Evolutionary conservation across 2,113 vertebrate genomes (phyloP).

Genomic region (Toxotes jaculatrix): DNA sequence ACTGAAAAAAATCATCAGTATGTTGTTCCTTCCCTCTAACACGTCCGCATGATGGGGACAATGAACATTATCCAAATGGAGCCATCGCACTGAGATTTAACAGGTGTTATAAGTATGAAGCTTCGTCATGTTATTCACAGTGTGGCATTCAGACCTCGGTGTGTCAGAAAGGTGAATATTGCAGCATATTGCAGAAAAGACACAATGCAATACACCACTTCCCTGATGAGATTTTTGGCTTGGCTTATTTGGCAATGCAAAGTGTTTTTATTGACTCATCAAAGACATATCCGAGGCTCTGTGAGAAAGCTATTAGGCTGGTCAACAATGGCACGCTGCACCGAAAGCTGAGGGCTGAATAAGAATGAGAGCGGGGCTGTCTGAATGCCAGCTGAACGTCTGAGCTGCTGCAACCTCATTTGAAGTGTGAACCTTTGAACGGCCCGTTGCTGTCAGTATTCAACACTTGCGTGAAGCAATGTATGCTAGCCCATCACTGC

Average conservation of each 20-base stretch:
- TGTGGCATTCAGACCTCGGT: neutral
- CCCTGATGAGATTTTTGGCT: slow-evolving; percentile 50
- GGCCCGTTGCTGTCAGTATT: slow-evolving; percentile 54
- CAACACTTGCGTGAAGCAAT: slow-evolving; percentile 54
- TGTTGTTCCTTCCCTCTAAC: neutral
- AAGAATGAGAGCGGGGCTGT: slow-evolving; percentile 55
- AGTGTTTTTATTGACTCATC: slow-evolving; percentile 77
- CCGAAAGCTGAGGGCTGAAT: slow-evolving; percentile 61
- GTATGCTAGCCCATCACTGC: slow-evolving; percentile 25
- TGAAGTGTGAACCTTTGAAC: slow-evolving; percentile 52
- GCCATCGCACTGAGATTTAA: slow-evolving; percentile 15
- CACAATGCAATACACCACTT: slow-evolving; percentile 44
- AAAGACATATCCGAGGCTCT: slow-evolving; percentile 46
- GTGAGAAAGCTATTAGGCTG: slow-evolving; percentile 70
- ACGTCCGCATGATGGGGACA: neutral
- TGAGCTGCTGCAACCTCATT: slow-evolving; percentile 60
- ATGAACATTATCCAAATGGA: slow-evolving; percentile 17
- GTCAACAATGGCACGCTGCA: slow-evolving; percentile 71
- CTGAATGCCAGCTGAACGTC: slow-evolving; percentile 59
- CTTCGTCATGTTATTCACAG: slow-evolving; percentile 18
- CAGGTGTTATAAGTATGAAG: neutral
- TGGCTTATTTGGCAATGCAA: slow-evolving; percentile 57
- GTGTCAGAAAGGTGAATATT: slow-evolving; percentile 39
- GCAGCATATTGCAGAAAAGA: slow-evolving; percentile 33
- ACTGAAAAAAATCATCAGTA: neutral